These are phyloP conservation scores for Luperina nickerlii DNA, from an alignment of 2,888 invertebrate species.

Conservation along the genomic window DNA sequence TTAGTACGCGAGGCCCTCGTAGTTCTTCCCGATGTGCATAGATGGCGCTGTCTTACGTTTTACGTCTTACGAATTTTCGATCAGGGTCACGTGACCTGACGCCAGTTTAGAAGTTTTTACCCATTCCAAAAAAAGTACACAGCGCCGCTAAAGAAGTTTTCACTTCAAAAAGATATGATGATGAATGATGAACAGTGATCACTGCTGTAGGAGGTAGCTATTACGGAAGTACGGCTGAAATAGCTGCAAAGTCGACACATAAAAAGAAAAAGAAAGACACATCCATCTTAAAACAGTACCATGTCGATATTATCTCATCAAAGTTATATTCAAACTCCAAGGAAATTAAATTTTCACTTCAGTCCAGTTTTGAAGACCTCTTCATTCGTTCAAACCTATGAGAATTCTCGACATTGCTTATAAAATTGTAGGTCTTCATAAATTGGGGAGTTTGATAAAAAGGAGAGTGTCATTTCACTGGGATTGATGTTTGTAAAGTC, in stretches of 20 bases:
- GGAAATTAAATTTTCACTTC: constrained; percentile 66
- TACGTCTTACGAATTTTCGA: too few relatives aligned
- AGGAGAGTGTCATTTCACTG: constrained; percentile 68
- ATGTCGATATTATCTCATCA: constrained; percentile 66
- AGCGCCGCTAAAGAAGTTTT: too few relatives aligned
- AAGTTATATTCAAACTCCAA: constrained; percentile 63
- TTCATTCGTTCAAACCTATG: constrained; percentile 8
- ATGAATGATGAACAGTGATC: too few relatives aligned
- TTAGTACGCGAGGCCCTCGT: too few relatives aligned
- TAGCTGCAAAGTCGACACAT: not conserved
- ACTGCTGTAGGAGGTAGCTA: too few relatives aligned
- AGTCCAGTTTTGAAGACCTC: constrained; percentile 48
- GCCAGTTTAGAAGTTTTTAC: too few relatives aligned
- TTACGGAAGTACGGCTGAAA: not conserved
- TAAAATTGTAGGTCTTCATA: constrained; percentile 46
- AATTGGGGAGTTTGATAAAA: constrained; percentile 62
- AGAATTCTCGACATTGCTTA: constrained; percentile 5
- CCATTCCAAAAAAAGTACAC: too few relatives aligned
- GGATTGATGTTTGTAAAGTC: constrained; percentile 73
- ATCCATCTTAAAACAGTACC: constrained; percentile 42
- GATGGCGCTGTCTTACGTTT: too few relatives aligned
- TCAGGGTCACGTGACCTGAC: too few relatives aligned
- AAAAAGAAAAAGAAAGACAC: constrained; percentile 26
- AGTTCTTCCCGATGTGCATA: too few relatives aligned
- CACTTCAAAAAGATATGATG: too few relatives aligned